Conservation (phyloP, 2,797 vertebrate genomes). For the Peromyscus melanophrys region DNA sequence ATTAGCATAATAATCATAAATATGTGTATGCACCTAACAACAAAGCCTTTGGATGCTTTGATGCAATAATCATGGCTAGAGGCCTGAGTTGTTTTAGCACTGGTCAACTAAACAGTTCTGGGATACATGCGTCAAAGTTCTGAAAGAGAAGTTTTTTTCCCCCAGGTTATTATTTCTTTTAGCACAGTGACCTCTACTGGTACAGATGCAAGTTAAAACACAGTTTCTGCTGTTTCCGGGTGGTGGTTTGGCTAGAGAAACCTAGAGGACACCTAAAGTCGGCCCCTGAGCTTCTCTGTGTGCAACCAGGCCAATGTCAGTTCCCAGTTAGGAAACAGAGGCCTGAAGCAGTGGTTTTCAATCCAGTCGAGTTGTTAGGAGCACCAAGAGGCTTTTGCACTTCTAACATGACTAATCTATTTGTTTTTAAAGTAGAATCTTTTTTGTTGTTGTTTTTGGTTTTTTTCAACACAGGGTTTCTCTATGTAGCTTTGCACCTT, state of each 20-base stretch:
- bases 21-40: background rate
- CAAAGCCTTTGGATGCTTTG: background rate
- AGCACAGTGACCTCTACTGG: conserved; percentile 77
- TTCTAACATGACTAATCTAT: background rate
- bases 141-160: background rate
- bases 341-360: background rate
- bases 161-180: conserved; percentile 45
- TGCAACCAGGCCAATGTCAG: background rate
- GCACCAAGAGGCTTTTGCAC: background rate
- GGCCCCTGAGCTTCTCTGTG: background rate
- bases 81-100: background rate
- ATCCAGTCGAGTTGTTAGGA: background rate
- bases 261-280: background rate
- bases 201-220: conserved; percentile 31
- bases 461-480: too few relatives aligned
- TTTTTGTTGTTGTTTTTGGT: too few relatives aligned
- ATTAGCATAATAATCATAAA: background rate
- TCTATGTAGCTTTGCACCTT: too few relatives aligned
- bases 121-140: conserved; percentile 9
- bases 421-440: background rate
- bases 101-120: background rate
- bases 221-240: background rate
- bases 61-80: conserved; percentile 43
- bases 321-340: background rate
- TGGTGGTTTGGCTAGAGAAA: background rate